These are phyloP conservation scores for Heteropelma amictum DNA, from an alignment of 2,888 invertebrate genomes.

Conservation along the genomic window DNA sequence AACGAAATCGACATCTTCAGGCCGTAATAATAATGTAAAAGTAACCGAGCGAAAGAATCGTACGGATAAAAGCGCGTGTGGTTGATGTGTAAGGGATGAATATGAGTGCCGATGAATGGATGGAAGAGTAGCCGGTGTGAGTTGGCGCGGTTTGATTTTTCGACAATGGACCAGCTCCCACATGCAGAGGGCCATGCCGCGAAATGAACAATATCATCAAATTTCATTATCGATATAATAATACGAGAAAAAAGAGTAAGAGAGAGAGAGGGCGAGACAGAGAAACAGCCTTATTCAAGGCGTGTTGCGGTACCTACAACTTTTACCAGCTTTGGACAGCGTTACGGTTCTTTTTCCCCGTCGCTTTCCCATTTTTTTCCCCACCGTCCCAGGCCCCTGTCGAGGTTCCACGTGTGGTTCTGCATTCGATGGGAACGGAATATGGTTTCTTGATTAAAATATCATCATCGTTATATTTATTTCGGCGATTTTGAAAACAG, in stretches of 20 bases:
- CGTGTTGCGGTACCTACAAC: conserved; percentile 6
- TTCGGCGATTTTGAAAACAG: neutral
- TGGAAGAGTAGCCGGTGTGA: conserved; percentile 60
- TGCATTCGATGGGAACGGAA: neutral
- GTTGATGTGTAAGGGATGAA: neutral
- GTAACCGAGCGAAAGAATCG: conserved; percentile 57
- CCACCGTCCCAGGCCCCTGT: neutral
- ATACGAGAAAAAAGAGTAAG: conserved; percentile 61
- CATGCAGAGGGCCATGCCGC: conserved; percentile 60
- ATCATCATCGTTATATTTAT: too few relatives aligned
- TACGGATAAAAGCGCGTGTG: conserved; percentile 19
- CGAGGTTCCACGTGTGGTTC: neutral
- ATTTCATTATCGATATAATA: conserved; percentile 78
- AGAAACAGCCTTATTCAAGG: conserved; percentile 67
- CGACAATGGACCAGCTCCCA: conserved; percentile 65
- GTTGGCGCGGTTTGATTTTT: conserved; percentile 68
- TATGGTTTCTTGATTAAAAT: neutral
- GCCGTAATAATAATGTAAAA: conserved; percentile 62
- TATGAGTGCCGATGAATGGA: neutral
- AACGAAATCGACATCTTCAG: conserved; percentile 42
- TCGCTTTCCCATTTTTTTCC: neutral
- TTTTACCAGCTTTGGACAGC: neutral
- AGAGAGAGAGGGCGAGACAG: conserved; percentile 54
- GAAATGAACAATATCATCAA: conserved; percentile 77
- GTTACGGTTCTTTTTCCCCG: neutral